Evolutionary conservation across 2,888 invertebrate genomes (phyloP).

Genomic region (Antheraea yamamai): DNA sequence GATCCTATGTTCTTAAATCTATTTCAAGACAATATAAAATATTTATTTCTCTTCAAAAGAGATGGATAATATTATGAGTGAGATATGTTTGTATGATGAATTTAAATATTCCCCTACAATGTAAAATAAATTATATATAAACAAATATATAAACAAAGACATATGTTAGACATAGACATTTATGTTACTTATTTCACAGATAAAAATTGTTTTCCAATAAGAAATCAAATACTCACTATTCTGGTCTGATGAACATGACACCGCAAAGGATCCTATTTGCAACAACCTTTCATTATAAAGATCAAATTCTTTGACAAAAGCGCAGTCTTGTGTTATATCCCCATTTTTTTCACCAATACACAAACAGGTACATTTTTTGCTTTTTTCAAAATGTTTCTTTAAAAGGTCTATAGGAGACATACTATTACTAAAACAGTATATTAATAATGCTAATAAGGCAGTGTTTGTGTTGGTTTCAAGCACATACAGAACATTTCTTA

Average conservation of each 20-base stretch:
- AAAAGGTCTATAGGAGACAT: conserved; percentile 57
- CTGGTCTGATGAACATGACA: conserved; percentile 79
- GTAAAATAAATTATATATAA: no score
- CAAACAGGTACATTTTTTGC: conserved; percentile 43
- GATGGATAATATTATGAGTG: no score
- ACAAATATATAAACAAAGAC: no score
- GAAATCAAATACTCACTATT: conserved; percentile 53
- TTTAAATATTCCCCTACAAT: no score
- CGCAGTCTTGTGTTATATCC: conserved; percentile 68
- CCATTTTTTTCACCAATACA: conserved; percentile 44
- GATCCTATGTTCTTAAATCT: no score
- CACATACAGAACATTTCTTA: conserved; percentile 83
- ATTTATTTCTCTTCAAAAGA: no score
- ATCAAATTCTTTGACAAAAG: conserved; percentile 84
- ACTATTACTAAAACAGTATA: conserved; percentile 62
- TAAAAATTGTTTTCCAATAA: neutral
- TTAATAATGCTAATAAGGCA: conserved; percentile 82
- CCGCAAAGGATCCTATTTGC: conserved; percentile 87
- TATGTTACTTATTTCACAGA: neutral
- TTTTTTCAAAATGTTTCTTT: conserved; percentile 52
- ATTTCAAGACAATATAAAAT: no score
- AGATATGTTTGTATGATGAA: no score
- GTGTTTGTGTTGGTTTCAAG: conserved; percentile 86
- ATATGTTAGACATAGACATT: no score
- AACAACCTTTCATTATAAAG: conserved; percentile 84